Evolutionary conservation across 2,113 vertebrate species (phyloP).

Genomic region (Chaetorhynchus papuensis): DNA sequence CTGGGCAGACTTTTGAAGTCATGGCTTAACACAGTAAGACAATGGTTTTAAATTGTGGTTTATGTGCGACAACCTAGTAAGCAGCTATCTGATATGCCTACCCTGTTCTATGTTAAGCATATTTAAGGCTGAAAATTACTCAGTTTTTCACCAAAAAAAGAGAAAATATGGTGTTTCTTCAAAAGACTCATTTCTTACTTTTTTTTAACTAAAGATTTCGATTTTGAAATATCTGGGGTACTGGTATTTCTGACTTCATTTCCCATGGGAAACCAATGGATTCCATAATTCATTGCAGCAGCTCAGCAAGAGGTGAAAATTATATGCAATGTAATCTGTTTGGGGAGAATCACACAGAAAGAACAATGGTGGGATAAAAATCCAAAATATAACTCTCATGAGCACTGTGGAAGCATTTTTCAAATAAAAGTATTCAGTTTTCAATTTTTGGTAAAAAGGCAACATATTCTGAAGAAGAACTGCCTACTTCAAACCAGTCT

Average conservation of each 20-base stretch:
- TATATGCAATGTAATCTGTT: slow-evolving; percentile 7
- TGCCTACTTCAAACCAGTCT: not conserved
- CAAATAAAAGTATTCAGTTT: not conserved
- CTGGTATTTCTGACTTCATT: slow-evolving; percentile 3
- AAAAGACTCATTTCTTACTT: not conserved
- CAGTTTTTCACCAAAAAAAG: not conserved
- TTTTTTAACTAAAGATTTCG: not conserved
- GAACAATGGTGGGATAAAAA: slow-evolving; percentile 38
- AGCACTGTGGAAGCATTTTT: not conserved
- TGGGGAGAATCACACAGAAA: slow-evolving; percentile 5
- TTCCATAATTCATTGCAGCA: slow-evolving; percentile 43
- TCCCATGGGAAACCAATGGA: not conserved
- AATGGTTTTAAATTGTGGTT: not conserved
- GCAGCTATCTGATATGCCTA: not conserved
- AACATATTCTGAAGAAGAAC: not conserved
- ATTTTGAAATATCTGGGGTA: not conserved
- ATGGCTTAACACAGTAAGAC: not conserved
- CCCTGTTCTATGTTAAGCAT: not conserved
- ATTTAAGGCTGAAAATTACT: not conserved
- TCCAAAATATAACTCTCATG: slow-evolving; percentile 11
- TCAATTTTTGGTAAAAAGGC: not conserved
- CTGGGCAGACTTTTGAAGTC: not conserved
- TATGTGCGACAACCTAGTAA: not conserved
- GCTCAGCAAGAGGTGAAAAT: slow-evolving; percentile 45
- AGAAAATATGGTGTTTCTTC: not conserved